Evolutionary conservation across 1,140 invertebrate genomes (phyloP).

Genomic region (Physella acuta): DNA sequence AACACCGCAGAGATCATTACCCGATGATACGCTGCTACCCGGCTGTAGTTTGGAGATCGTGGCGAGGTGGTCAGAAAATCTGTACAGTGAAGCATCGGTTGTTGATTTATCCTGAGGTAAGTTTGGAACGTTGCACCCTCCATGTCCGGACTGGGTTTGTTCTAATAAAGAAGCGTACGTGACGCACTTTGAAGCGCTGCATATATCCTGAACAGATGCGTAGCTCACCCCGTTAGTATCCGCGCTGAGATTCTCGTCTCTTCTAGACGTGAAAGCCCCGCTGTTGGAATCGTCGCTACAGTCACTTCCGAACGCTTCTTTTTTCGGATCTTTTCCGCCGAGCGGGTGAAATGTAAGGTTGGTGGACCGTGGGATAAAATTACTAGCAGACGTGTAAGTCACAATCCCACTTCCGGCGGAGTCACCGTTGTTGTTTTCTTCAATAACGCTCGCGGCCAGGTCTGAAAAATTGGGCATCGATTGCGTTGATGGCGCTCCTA

Average conservation of each 20-base stretch:
- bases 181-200: not conserved
- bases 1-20: no score
- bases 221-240: not conserved
- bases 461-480: not conserved
- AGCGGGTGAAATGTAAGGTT: constrained; percentile 18
- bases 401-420: not conserved
- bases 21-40: no score
- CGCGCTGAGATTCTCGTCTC: not conserved
- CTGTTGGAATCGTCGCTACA: not conserved
- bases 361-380: constrained; percentile 20
- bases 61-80: not conserved
- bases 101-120: not conserved
- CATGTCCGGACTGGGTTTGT: not conserved
- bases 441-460: not conserved
- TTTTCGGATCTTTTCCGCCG: constrained; percentile 9
- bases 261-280: not conserved
- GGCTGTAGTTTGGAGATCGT: no score
- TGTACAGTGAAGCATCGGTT: not conserved
- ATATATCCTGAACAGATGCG: not conserved
- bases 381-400: constrained; percentile 12
- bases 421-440: not conserved
- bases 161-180: constrained; percentile 1
- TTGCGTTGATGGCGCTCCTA: not conserved
- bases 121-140: not conserved
- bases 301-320: constrained; percentile 15